phyloP scores from a whole-genome alignment of 2,888 invertebrate species.

The Lasius fuliginosus region DNA sequence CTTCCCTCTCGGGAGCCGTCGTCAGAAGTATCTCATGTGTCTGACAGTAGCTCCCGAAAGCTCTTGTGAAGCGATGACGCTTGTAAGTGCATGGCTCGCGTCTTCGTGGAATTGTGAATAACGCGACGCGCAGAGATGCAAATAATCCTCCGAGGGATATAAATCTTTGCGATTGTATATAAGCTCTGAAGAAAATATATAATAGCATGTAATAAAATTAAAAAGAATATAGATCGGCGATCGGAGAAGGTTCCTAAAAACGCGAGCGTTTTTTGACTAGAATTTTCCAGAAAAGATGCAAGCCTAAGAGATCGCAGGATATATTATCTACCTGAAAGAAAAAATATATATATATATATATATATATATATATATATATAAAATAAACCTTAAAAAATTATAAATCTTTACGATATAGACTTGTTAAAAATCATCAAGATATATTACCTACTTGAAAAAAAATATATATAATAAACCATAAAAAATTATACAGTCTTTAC shows the following conservation, averaged over 20 bases:
- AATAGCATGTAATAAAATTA: not conserved
- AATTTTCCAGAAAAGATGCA: not conserved
- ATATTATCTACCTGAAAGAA: not conserved
- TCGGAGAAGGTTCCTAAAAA: not conserved
- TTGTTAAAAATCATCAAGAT: no score
- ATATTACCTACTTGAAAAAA: no score
- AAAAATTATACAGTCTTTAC: no score
- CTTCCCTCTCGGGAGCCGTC: slow-evolving; percentile 3
- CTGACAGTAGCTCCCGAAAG: slow-evolving; percentile 12
- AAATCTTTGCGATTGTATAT: not conserved
- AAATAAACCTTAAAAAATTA: not conserved
- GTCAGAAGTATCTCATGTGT: slow-evolving; percentile 21
- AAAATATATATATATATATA: not conserved
- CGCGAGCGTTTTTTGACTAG: not conserved
- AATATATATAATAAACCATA: no score
- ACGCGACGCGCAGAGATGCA: not conserved
- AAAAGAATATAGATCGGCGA: not conserved
- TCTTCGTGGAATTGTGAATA: not conserved
- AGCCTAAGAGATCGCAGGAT: not conserved
- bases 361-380: not conserved
- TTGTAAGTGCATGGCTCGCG: not conserved
- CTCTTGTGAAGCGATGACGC: slow-evolving; percentile 8
- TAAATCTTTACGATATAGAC: not conserved
- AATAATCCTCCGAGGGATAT: not conserved
- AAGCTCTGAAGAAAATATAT: not conserved